Evolutionary conservation across 2,113 vertebrate genomes (phyloP).

Genomic region (Dromaius novaehollandiae): DNA sequence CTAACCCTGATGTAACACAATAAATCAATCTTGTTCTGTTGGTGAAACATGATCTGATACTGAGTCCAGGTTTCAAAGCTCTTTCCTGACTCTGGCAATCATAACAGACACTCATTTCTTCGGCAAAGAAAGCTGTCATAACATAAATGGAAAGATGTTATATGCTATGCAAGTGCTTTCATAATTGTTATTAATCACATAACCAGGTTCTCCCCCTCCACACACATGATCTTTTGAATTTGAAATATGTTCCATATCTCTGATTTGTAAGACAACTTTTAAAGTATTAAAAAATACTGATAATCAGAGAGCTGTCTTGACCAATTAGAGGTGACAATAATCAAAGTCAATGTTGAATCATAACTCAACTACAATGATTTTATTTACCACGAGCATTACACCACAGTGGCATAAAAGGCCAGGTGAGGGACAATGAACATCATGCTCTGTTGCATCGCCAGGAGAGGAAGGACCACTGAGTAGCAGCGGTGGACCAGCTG

Average conservation of each 20-base stretch:
- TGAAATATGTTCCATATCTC: background rate
- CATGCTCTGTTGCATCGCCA: background rate
- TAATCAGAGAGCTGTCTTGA: background rate
- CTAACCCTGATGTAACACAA: slow-evolving; percentile 62
- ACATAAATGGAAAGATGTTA: background rate
- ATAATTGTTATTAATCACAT: slow-evolving; percentile 22
- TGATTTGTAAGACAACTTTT: background rate
- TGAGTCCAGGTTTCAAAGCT: slow-evolving; percentile 41
- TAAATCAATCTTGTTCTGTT: slow-evolving; percentile 76
- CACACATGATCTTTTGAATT: background rate
- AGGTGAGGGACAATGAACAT: background rate
- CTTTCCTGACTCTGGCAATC: slow-evolving; percentile 40
- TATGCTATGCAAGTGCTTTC: background rate
- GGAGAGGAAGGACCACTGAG: background rate
- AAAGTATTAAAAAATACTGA: background rate
- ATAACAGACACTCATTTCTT: slow-evolving; percentile 28
- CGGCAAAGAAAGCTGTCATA: slow-evolving; percentile 32
- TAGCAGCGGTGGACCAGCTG: background rate
- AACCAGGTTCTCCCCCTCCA: background rate
- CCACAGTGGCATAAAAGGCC: background rate
- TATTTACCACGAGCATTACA: background rate
- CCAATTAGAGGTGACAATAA: background rate
- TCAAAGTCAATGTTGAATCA: background rate
- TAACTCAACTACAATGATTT: background rate
- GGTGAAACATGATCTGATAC: slow-evolving; percentile 72